phyloP scores from a whole-genome alignment of 2,888 invertebrate genomes.

The Phortica okadai region DNA sequence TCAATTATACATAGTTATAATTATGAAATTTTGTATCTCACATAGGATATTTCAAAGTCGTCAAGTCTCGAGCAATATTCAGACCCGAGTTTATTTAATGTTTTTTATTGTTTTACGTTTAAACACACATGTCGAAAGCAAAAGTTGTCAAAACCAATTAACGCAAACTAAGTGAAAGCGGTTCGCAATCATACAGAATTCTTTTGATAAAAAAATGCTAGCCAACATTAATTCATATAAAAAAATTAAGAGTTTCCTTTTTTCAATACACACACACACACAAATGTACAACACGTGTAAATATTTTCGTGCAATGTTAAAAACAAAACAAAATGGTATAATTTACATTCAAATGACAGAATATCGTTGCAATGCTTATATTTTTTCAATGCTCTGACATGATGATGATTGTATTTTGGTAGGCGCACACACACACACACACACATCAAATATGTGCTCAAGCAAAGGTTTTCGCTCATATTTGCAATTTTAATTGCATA shows the following conservation, averaged over 20 bases:
- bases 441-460: neutral
- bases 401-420: constrained; percentile 2
- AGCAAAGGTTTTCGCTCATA: constrained; percentile 50
- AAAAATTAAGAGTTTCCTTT: neutral
- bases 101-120: too few relatives aligned
- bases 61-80: too few relatives aligned
- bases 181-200: neutral
- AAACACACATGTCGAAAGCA: neutral
- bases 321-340: constrained; percentile 5
- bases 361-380: constrained; percentile 26
- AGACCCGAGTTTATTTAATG: too few relatives aligned
- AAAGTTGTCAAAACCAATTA: neutral
- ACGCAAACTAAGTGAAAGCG: neutral
- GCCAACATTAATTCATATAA: neutral
- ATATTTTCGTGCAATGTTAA: constrained; percentile 10
- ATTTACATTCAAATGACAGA: constrained; percentile 32
- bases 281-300: constrained; percentile 1
- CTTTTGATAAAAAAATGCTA: neutral
- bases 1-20: too few relatives aligned
- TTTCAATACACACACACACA: neutral
- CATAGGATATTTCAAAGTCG: too few relatives aligned
- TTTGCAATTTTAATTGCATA: constrained; percentile 75
- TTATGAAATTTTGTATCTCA: too few relatives aligned
- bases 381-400: constrained; percentile 5
- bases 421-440: constrained; percentile 7